Percentiles rank a stretch among this genome's conserved stretches.
Conservation (phyloP, 2,888 invertebrate genomes). For the Coleophora flavipennella region DNA sequence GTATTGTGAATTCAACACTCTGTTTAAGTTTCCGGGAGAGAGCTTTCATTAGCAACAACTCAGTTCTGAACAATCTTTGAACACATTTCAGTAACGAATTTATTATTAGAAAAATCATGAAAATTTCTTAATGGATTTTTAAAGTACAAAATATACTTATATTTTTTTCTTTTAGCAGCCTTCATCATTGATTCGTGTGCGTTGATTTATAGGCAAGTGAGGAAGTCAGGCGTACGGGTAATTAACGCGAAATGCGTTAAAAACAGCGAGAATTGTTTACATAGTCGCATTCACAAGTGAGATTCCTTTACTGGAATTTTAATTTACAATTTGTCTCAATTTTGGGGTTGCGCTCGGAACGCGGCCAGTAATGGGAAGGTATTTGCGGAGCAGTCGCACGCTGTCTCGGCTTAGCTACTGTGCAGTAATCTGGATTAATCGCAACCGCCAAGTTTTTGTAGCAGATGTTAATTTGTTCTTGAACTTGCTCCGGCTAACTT, state of each 20-base stretch:
- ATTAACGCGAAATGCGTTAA: constrained; percentile 19
- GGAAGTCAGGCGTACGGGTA: no score
- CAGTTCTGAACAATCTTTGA: no score
- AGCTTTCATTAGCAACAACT: no score
- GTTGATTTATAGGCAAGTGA: no score
- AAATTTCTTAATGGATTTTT: no score
- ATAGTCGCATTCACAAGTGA: constrained; percentile 22
- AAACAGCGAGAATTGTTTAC: constrained; percentile 17
- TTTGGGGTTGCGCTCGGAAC: constrained; percentile 43
- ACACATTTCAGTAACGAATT: no score
- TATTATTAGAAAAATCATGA: no score
- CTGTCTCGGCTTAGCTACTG: constrained; percentile 33
- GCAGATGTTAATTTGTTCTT: constrained; percentile 1
- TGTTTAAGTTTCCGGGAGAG: no score
- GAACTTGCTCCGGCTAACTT: neutral
- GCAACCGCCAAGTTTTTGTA: constrained; percentile 16
- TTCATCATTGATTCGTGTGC: no score
- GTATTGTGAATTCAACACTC: no score
- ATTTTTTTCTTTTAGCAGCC: no score
- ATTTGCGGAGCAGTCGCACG: constrained; percentile 45
- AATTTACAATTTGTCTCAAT: constrained; percentile 56
- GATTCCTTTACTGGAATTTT: constrained; percentile 41
- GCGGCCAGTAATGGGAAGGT: constrained; percentile 49
- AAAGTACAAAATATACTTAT: no score
- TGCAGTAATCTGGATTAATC: constrained; percentile 37